Evolutionary conservation across 92 coral and sea anemone species (phyloP).

Genomic region (Blastomussa wellsi): DNA sequence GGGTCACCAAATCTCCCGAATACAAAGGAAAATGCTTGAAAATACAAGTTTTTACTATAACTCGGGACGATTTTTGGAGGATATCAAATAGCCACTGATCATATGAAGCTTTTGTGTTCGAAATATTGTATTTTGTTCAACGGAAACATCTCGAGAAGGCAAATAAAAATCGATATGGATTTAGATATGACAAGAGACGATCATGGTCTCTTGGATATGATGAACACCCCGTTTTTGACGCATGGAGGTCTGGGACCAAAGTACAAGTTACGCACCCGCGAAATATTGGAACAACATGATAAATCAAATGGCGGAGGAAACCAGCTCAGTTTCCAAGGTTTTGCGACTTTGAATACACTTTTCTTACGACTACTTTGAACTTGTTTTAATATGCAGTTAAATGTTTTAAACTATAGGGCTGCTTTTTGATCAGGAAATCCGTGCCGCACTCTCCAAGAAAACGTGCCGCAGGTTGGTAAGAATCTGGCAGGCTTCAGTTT

Average conservation of each 20-base stretch:
- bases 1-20: too few relatives aligned
- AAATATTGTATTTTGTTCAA: too few relatives aligned
- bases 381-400: not conserved
- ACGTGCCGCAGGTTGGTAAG: conserved; percentile 4
- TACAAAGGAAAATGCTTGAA: too few relatives aligned
- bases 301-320: conserved; percentile 9
- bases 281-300: not conserved
- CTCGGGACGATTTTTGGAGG: too few relatives aligned
- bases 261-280: not conserved
- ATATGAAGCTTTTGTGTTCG: too few relatives aligned
- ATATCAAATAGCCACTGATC: too few relatives aligned
- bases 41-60: too few relatives aligned
- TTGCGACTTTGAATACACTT: not conserved
- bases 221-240: too few relatives aligned
- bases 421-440: conserved; percentile 34
- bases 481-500: not conserved
- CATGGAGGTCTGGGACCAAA: not conserved
- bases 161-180: too few relatives aligned
- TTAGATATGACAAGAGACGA: too few relatives aligned
- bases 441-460: conserved; percentile 23
- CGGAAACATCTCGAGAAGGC: too few relatives aligned
- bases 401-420: conserved; percentile 12
- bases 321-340: conserved; percentile 15
- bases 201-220: too few relatives aligned
- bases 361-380: not conserved